Evolutionary conservation across 1,140 invertebrate genomes (phyloP).

Genomic region (Trachymyrmex septentrionalis): DNA sequence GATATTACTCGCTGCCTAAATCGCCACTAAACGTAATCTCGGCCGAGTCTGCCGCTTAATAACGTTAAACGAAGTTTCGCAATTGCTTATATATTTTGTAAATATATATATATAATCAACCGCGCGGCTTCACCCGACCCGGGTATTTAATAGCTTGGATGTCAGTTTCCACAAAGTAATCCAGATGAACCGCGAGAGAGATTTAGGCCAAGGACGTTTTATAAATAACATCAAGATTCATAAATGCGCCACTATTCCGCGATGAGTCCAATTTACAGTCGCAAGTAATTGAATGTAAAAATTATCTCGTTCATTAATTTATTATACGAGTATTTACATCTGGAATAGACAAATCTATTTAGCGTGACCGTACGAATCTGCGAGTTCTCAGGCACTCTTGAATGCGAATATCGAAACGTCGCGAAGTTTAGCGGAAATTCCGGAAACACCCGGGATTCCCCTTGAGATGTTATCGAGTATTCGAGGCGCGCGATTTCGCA

Average conservation of each 20-base stretch:
- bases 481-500: neutral
- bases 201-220: slow-evolving; percentile 24
- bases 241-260: neutral
- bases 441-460: neutral
- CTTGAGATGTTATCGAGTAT: slow-evolving; percentile 33
- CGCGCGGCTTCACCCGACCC: slow-evolving; percentile 9
- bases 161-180: slow-evolving; percentile 35
- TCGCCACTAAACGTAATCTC: slow-evolving; percentile 61
- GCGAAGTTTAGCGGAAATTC: slow-evolving; percentile 25
- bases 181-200: slow-evolving; percentile 39
- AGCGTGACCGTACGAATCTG: neutral
- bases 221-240: neutral
- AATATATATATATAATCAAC: slow-evolving; percentile 52
- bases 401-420: slow-evolving; percentile 28
- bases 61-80: slow-evolving; percentile 56
- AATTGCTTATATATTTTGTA: slow-evolving; percentile 62
- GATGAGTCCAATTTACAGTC: neutral
- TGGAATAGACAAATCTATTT: neutral
- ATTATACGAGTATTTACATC: neutral
- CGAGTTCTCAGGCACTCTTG: neutral
- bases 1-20: slow-evolving; percentile 54
- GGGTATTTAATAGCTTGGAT: slow-evolving; percentile 41
- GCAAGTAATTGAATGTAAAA: slow-evolving; percentile 14
- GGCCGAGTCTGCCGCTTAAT: slow-evolving; percentile 45
- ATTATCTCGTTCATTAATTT: slow-evolving; percentile 10